Evolutionary conservation across 2,888 invertebrate genomes (phyloP), one percentile per base, ranked within the genome.

Genomic region (Lysandra coridon): DNA sequence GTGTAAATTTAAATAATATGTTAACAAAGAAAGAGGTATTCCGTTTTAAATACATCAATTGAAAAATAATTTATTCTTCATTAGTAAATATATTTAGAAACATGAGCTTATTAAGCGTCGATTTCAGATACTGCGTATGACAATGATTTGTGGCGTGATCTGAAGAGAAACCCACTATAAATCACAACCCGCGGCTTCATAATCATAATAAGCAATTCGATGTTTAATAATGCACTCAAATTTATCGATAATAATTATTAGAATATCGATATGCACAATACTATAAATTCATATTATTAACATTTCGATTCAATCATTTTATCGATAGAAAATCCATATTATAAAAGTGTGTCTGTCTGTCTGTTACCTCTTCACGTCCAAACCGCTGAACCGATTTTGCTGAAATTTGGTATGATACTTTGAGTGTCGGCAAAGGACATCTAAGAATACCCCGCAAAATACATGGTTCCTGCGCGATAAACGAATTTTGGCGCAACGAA

Each of bases 151-250:
- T 30, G 23, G 53, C 3, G 57, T 57, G 33, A 1, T 76, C 76
- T 30, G 53, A 30, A 53, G 76, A 76, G 76, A 76, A 76, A 76
- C 76, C 76, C 76, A 7, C 30, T 1, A 76, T 76, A 76, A 76
- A 76, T 76, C 76, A 76, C 30, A 23, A 44, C 69, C 33, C 33
- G 69, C 74, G 53, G 30, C 57, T 76, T 76, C 76, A 17, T 53
- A 57, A 53, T 75, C 75, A 75, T 33, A 76, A 76, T 57, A 76
- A 30, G 44, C 53, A 17, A 57, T 53, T 33, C 75, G 53, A 12
- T 30, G 49, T 53, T 53, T 76, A 76, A 53, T 76, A 76, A 75
- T 30, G 75, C 30, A 23, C 49, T 75, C 12, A n/a, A 49, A 75
- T 75, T 76, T 76, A 76, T 76, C 76, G 76, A 76, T 76, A 76